Conservation (phyloP, 2,888 invertebrate species). For the Apodemia duryi region DNA sequence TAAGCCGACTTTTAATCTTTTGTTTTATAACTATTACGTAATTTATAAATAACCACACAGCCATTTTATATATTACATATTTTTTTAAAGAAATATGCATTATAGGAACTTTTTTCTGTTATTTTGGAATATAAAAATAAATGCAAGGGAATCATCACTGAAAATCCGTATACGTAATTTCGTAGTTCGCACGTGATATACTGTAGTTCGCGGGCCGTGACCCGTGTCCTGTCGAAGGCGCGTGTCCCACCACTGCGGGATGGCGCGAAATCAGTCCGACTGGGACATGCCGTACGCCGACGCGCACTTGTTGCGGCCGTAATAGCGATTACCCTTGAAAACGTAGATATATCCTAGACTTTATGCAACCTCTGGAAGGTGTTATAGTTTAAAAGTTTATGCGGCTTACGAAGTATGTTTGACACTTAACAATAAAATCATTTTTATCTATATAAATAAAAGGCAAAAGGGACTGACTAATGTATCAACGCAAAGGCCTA, state of each 20-base stretch:
- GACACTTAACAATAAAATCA: background rate
- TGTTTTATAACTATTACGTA: conserved; percentile 3
- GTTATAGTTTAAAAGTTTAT: background rate
- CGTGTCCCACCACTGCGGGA: conserved; percentile 65
- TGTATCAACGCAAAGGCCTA: too few species aligned
- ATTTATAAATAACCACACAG: conserved; percentile 21
- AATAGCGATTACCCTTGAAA: conserved; percentile 49
- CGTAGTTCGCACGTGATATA: conserved; percentile 19
- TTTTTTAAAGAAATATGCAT: background rate
- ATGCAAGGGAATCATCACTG: background rate
- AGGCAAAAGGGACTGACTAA: too few species aligned
- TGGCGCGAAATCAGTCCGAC: conserved; percentile 58
- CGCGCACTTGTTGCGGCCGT: conserved; percentile 64
- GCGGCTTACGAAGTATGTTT: background rate
- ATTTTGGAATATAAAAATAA: background rate
- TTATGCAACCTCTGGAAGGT: background rate
- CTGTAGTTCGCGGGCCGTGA: conserved; percentile 21
- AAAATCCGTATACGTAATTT: conserved; percentile 2
- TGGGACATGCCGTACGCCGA: conserved; percentile 55
- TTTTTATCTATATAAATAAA: background rate
- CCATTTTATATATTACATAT: conserved; percentile 28
- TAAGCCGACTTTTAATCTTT: background rate
- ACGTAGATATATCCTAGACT: conserved; percentile 29
- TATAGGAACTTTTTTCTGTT: conserved; percentile 2
- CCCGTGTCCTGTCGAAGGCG: conserved; percentile 55